phyloP scores from a whole-genome alignment of 2,888 invertebrate species.

The Pterobdella sp. region DNA sequence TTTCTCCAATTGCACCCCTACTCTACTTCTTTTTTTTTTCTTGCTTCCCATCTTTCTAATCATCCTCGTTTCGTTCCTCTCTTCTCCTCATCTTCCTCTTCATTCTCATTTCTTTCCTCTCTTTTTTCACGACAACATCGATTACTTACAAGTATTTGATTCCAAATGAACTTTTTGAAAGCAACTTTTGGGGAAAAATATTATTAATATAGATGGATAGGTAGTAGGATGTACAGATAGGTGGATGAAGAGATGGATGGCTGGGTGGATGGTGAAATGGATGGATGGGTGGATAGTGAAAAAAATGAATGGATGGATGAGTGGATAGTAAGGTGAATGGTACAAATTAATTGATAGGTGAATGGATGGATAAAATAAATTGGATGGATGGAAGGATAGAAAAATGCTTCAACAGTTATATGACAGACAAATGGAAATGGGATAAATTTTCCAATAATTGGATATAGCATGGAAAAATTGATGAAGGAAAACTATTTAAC shows the following conservation, averaged over 20 bases:
- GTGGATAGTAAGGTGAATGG: not conserved
- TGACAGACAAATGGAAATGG: not conserved
- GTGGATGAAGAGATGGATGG: not conserved
- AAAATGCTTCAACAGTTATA: not conserved
- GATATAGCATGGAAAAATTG: not conserved
- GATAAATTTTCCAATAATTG: no score
- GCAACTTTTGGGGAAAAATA: not conserved
- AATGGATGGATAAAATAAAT: not conserved
- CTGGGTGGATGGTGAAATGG: not conserved
- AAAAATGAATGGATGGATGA: conserved; percentile 10
- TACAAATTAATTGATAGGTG: not conserved
- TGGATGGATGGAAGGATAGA: not conserved
- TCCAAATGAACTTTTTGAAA: no score
- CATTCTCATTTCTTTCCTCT: not conserved
- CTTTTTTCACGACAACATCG: not conserved
- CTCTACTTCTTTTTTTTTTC: not conserved
- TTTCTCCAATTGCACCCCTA: not conserved
- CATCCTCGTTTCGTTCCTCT: not conserved
- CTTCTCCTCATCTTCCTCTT: not conserved
- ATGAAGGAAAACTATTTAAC: not conserved
- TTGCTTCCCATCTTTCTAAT: not conserved
- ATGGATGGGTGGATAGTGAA: not conserved
- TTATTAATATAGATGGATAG: not conserved
- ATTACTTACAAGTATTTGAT: not conserved
- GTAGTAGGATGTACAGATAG: not conserved